Evolutionary conservation across 2,888 invertebrate genomes (phyloP), one percentile per base, ranked within the genome.

Genomic region (Lochmaea crataegi): DNA sequence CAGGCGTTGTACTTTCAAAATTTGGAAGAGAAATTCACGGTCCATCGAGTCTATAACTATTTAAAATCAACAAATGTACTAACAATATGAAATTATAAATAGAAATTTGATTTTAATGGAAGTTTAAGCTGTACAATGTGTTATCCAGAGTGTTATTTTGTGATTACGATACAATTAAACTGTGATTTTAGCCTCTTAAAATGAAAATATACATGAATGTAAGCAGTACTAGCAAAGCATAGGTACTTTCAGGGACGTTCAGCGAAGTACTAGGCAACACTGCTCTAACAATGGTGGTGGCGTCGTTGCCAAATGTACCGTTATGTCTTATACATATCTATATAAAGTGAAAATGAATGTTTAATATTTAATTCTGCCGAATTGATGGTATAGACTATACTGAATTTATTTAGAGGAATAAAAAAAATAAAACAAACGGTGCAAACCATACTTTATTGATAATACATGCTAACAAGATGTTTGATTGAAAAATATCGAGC

Each of bases 401-500:
- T 2, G 64, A 38, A 6, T 58, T 42, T 18, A 41, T 64, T 48
- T 32, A 69, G 53, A 73, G 73, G 73, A 51, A 65, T 26, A 73
- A 45, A 53, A 72, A 53, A 73, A 78, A 78, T 72, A 75, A 79
- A 77, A 78, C 78, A 76, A 79, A 77, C 73, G 74, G 73, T 78
- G 77, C 73, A 77, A 79, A 75, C 75, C 75, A 77, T 68, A 77
- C 76, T 80, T 80, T 80, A 80, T 80, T 80, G 73, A 79, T 77
- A 77, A 74, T 77, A 78, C 80, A 79, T 79, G 80, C 80, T 79
- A 79, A 80, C 79, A 80, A 78, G 77, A 78, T 76, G 65, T 75
- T 71, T 72, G 72, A 56, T 74, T 73, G 65, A 71, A 65, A 71
- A 73, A 70, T 72, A 71, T 74, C 63, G 72, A 69, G 48, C 65